Conservation (phyloP, 2,113 vertebrate species). For the Cathartes aura region DNA sequence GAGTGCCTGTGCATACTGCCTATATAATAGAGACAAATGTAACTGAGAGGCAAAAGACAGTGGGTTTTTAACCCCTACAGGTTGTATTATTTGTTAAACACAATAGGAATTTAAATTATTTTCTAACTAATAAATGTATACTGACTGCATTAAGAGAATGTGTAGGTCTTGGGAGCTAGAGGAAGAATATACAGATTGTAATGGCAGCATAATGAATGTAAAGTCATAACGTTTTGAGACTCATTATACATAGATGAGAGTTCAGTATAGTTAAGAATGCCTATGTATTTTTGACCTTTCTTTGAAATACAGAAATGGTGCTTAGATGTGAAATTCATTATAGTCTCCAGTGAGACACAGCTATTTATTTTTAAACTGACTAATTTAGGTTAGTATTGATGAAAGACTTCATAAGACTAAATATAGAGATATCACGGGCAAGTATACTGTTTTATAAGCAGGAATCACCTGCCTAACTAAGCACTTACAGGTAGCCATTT, state of each 20-base stretch:
- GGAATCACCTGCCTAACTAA: not conserved
- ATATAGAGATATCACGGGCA: not conserved
- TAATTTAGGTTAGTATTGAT: not conserved
- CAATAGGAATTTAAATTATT: not conserved
- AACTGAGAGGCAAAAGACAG: not conserved
- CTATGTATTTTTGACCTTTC: slow-evolving; percentile 11
- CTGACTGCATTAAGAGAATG: not conserved
- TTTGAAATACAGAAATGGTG: slow-evolving; percentile 27
- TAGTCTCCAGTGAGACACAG: not conserved
- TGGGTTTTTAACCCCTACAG: not conserved
- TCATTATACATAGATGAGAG: not conserved
- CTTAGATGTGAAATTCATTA: slow-evolving; percentile 25
- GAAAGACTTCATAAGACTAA: not conserved
- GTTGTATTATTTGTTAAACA: not conserved
- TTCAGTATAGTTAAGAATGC: not conserved
- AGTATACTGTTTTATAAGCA: not conserved
- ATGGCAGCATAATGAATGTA: not conserved
- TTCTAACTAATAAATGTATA: not conserved
- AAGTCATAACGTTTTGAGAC: not conserved
- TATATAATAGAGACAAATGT: not conserved
- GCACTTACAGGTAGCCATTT: not conserved
- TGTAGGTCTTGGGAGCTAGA: not conserved
- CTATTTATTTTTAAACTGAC: slow-evolving; percentile 11
- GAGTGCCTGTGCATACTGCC: not conserved
- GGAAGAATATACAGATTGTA: not conserved